Evolutionary conservation across 2,888 invertebrate species (phyloP).

Genomic region (Colletes collaris): DNA sequence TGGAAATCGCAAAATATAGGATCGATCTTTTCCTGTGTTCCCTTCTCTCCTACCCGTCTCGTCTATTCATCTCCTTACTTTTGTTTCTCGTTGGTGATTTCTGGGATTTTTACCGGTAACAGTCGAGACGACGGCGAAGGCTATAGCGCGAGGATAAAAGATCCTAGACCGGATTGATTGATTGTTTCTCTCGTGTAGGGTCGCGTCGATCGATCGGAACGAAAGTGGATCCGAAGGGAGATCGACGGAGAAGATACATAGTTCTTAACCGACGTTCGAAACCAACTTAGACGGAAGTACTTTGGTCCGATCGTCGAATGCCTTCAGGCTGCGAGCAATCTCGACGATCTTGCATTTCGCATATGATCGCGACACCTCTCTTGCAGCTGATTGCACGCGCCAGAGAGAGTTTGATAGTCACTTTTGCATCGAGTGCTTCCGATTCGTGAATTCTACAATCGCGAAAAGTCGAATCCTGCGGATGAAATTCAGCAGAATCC

Average conservation of each 20-base stretch:
- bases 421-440: slow-evolving; percentile 15
- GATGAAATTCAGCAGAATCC: not conserved
- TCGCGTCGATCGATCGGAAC: slow-evolving; percentile 45
- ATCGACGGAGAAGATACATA: slow-evolving; percentile 23
- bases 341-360: slow-evolving; percentile 39
- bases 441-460: slow-evolving; percentile 8
- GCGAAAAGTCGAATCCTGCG: not conserved
- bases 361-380: slow-evolving; percentile 17
- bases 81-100: slow-evolving; percentile 17
- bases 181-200: slow-evolving; percentile 61
- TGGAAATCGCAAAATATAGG: slow-evolving; percentile 71
- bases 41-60: slow-evolving; percentile 14
- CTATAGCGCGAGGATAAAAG: slow-evolving; percentile 6
- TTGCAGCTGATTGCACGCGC: slow-evolving; percentile 34
- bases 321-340: slow-evolving; percentile 67
- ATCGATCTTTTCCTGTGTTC: slow-evolving; percentile 48
- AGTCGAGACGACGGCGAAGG: slow-evolving; percentile 26
- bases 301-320: slow-evolving; percentile 73
- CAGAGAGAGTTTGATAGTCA: slow-evolving; percentile 24
- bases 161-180: slow-evolving; percentile 49
- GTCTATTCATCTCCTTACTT: slow-evolving; percentile 33
- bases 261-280: slow-evolving; percentile 45
- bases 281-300: slow-evolving; percentile 70
- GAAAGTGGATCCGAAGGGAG: slow-evolving; percentile 21
- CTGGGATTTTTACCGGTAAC: slow-evolving; percentile 12